phyloP scores from a whole-genome alignment of 2,797 vertebrate species.

The Mormyrus hasselquistii region DNA sequence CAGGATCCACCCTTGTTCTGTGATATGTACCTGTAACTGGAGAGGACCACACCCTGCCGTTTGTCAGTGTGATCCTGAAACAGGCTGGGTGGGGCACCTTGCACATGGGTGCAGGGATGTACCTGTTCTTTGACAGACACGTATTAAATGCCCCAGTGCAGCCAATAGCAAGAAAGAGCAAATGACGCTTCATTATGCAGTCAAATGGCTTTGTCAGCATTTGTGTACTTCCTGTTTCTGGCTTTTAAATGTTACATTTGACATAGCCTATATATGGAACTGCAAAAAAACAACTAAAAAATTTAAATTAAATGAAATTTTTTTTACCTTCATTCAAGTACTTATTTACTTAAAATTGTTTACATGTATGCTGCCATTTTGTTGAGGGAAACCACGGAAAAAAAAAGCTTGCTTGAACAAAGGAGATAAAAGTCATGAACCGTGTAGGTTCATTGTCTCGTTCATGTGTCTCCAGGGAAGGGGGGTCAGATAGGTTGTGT shows the following conservation, averaged over 20 bases:
- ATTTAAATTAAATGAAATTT: not conserved
- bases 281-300: not conserved
- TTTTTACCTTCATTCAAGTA: not conserved
- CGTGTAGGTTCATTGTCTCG: not conserved
- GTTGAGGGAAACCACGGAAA: not conserved
- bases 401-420: not conserved
- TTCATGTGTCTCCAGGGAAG: not conserved
- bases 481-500: not conserved
- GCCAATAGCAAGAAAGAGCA: not conserved
- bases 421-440: not conserved
- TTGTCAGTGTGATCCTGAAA: not conserved
- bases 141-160: not conserved
- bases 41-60: not conserved
- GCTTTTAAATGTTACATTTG: not conserved
- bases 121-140: not conserved
- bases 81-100: not conserved
- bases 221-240: not conserved
- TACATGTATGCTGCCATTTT: not conserved
- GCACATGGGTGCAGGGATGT: not conserved
- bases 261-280: not conserved
- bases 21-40: not conserved
- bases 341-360: not conserved
- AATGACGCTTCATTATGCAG: not conserved
- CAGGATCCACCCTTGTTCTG: not conserved
- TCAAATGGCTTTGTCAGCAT: not conserved